These are phyloP conservation scores for Andrena flavipes DNA, from an alignment of 2,888 invertebrate genomes.

Conservation along the genomic window DNA sequence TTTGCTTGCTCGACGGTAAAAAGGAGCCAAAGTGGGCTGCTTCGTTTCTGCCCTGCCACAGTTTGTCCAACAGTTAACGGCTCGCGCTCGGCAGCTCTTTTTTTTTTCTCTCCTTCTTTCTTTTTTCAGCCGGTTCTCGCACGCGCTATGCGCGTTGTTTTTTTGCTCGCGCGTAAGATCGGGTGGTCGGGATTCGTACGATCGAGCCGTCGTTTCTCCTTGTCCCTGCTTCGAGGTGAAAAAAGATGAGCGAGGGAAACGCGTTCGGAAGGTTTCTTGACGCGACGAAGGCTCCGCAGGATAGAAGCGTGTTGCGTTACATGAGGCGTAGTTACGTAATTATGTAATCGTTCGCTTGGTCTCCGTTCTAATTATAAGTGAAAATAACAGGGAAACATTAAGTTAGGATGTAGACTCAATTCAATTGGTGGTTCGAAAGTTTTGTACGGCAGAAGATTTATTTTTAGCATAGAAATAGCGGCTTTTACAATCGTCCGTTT, in stretches of 20 bases:
- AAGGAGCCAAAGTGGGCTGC: conserved; percentile 24
- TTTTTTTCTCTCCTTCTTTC: neutral
- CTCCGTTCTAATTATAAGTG: too few species aligned
- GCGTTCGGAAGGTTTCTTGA: neutral
- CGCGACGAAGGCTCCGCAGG: neutral
- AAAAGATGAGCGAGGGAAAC: neutral
- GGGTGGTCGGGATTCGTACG: neutral
- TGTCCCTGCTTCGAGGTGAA: neutral
- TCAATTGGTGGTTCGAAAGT: too few species aligned
- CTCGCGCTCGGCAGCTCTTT: neutral
- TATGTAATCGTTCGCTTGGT: too few species aligned
- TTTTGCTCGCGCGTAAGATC: neutral
- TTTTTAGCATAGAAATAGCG: too few species aligned
- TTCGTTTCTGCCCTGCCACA: conserved; percentile 19
- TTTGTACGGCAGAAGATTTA: too few species aligned
- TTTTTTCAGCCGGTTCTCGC: neutral
- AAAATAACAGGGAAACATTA: too few species aligned
- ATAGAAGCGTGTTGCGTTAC: too few species aligned
- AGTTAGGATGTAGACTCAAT: too few species aligned
- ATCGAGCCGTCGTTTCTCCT: neutral
- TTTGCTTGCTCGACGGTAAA: conserved; percentile 61
- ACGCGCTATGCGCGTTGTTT: neutral
- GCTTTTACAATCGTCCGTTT: too few species aligned
- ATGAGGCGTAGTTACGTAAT: too few species aligned
- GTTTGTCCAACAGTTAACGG: conserved; percentile 30